phyloP scores from a whole-genome alignment of 2,113 vertebrate species.

The Cyanistes caeruleus region DNA sequence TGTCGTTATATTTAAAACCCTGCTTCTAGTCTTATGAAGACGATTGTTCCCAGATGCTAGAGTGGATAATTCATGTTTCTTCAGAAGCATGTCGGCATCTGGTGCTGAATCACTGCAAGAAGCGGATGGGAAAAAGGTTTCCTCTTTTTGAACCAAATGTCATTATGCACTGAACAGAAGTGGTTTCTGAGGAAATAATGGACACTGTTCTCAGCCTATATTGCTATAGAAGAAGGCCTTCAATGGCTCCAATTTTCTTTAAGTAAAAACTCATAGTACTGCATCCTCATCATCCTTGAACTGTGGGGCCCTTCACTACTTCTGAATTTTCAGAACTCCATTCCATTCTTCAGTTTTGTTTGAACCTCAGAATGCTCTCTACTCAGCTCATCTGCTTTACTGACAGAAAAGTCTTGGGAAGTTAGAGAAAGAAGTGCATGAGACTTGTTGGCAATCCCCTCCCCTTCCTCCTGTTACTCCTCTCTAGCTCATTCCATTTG shows the following conservation, averaged over 20 bases:
- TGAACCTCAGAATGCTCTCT: not conserved
- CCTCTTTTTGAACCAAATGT: constrained; percentile 19
- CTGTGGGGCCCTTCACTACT: not conserved
- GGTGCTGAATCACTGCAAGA: constrained; percentile 8
- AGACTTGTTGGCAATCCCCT: not conserved
- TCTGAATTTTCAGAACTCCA: not conserved
- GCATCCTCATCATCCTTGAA: not conserved
- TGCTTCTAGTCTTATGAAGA: constrained; percentile 8
- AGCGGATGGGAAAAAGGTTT: not conserved
- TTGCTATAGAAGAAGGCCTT: not conserved
- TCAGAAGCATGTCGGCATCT: not conserved
- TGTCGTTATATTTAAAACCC: constrained; percentile 21
- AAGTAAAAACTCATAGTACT: not conserved
- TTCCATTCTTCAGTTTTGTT: not conserved
- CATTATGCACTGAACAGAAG: constrained; percentile 5
- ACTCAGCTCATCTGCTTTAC: not conserved
- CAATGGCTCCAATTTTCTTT: not conserved
- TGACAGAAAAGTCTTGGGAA: not conserved
- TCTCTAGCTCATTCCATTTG: not conserved
- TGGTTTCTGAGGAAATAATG: constrained; percentile 37
- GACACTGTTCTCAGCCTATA: not conserved
- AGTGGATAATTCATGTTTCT: constrained; percentile 26
- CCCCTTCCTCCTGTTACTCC: not conserved
- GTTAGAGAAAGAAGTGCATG: not conserved
- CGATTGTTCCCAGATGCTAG: not conserved